These are phyloP conservation scores for Eulemur albifrons DNA, from an alignment of 2,797 vertebrate species.

Conservation along the genomic window DNA sequence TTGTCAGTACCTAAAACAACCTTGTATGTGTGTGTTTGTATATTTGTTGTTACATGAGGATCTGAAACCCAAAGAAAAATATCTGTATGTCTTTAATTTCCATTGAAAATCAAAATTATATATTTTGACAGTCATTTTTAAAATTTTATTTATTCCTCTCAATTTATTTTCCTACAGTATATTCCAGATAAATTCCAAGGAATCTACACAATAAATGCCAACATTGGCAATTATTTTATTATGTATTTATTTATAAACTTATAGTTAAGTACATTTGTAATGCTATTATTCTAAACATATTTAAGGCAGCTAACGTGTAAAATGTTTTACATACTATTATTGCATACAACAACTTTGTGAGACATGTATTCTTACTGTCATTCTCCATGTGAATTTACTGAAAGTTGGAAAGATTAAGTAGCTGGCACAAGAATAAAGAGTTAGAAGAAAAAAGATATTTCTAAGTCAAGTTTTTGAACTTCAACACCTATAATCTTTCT, in stretches of 20 bases:
- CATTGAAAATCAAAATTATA: neutral
- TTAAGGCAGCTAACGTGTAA: neutral
- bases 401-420: neutral
- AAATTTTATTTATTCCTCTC: neutral
- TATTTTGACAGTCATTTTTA: conserved; percentile 7
- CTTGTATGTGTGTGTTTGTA: neutral
- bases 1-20: neutral
- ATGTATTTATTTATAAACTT: neutral
- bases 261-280: neutral
- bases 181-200: neutral
- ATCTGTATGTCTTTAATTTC: neutral
- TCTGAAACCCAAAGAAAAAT: conserved; percentile 3
- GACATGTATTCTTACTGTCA: neutral
- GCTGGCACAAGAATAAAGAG: neutral
- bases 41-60: neutral
- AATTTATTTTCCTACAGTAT: neutral
- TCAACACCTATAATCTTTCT: neutral
- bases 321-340: neutral
- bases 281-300: neutral
- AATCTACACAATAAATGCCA: neutral
- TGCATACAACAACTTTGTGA: neutral
- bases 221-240: neutral
- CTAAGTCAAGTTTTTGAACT: neutral
- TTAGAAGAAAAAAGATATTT: neutral
- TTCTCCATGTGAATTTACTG: neutral